Evolutionary conservation across 2,888 invertebrate genomes (phyloP).

Genomic region (Rhopalosiphum nymphaeae): DNA sequence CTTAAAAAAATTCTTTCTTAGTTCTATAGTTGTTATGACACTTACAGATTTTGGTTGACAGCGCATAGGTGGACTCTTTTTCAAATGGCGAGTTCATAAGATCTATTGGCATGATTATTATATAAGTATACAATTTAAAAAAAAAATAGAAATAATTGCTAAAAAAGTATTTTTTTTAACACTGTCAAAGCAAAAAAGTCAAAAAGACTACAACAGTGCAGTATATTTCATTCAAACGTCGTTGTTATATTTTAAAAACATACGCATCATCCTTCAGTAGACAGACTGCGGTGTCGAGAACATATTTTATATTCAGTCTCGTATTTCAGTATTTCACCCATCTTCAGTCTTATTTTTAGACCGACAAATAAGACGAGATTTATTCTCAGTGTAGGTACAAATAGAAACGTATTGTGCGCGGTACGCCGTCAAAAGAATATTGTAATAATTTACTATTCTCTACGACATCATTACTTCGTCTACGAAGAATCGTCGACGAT

Average conservation of each 20-base stretch:
- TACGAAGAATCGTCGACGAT: neutral
- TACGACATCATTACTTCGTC: neutral
- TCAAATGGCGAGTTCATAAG: neutral
- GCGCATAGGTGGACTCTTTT: too few relatives aligned
- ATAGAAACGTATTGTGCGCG: constrained; percentile 3
- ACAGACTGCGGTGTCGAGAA: neutral
- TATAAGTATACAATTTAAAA: neutral
- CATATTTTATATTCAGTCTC: neutral
- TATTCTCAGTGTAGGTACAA: neutral
- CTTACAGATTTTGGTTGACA: neutral
- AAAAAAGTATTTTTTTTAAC: neutral
- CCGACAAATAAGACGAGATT: neutral
- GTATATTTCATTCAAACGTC: neutral
- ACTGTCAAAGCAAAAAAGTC: neutral
- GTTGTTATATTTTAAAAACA: neutral
- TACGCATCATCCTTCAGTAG: neutral
- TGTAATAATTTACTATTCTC: neutral
- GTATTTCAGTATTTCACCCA: neutral
- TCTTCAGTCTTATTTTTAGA: neutral
- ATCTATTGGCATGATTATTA: neutral
- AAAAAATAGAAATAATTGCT: neutral
- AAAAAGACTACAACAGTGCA: neutral
- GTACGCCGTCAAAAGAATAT: neutral
- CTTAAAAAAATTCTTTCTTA: neutral
- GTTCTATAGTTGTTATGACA: neutral